Percentiles rank a stretch among this genome's conserved stretches.
Evolutionary conservation across 2,888 invertebrate genomes (phyloP).

Genomic region (Eupithecia tripunctaria): DNA sequence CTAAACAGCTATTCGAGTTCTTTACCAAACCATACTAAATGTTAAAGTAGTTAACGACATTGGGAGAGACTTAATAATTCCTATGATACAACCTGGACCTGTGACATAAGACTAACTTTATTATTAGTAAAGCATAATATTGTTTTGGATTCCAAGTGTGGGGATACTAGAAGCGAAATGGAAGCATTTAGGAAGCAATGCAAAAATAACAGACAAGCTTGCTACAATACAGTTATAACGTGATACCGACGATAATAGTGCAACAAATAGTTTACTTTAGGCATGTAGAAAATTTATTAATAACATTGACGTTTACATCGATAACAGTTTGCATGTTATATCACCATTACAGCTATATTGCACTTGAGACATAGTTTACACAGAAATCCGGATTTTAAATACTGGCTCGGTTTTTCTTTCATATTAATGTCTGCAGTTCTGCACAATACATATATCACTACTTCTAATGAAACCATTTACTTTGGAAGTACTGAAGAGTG

Average conservation of each 20-base stretch:
- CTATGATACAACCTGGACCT: slow-evolving; percentile 82
- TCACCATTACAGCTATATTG: slow-evolving; percentile 77
- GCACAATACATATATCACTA: slow-evolving; percentile 56
- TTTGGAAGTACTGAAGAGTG: slow-evolving; percentile 52
- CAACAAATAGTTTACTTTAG: slow-evolving; percentile 54
- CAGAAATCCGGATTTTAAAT: slow-evolving; percentile 81
- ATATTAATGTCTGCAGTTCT: slow-evolving; percentile 66
- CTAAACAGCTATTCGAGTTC: slow-evolving; percentile 71
- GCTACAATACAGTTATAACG: slow-evolving; percentile 50
- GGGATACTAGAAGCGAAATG: slow-evolving; percentile 69
- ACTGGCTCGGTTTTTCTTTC: slow-evolving; percentile 81
- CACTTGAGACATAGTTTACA: slow-evolving; percentile 74
- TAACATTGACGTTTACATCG: slow-evolving; percentile 41
- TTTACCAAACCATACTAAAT: slow-evolving; percentile 70
- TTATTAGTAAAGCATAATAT: slow-evolving; percentile 71
- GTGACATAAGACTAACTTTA: slow-evolving; percentile 70
- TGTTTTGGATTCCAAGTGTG: slow-evolving; percentile 64
- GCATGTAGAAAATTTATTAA: slow-evolving; percentile 35
- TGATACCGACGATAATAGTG: slow-evolving; percentile 50
- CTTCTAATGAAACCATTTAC: slow-evolving; percentile 61
- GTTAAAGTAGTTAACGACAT: slow-evolving; percentile 79
- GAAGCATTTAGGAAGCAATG: slow-evolving; percentile 75
- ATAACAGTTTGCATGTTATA: slow-evolving; percentile 50
- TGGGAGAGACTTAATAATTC: slow-evolving; percentile 72
- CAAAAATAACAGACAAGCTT: slow-evolving; percentile 67